A percentile compares a stretch with the other conserved stretches of the same genome.
Conservation (phyloP, 2,888 invertebrate species). For the Plebejus melissa region DNA sequence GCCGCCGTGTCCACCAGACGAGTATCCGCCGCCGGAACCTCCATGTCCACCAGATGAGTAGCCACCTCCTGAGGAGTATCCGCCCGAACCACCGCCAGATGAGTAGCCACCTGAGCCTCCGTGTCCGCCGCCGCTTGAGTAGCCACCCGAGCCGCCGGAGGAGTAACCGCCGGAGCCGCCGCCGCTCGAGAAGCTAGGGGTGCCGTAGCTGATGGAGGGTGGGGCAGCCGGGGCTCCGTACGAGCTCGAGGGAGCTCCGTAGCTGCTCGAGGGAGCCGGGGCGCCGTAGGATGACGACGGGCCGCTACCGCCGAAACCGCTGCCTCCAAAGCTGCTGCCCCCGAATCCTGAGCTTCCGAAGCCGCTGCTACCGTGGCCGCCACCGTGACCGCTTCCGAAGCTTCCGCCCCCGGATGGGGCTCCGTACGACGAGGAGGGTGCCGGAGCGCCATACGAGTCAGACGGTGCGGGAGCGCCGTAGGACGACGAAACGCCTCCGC, state of each 20-base stretch:
- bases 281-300: conserved; percentile 63
- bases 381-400: conserved; percentile 45
- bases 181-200: conserved; percentile 49
- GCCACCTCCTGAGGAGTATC: conserved; percentile 39
- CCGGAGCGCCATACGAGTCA: conserved; percentile 64
- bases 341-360: conserved; percentile 36
- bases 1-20: conserved; percentile 43
- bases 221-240: conserved; percentile 56
- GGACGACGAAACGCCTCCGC: conserved; percentile 54
- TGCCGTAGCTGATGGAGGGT: conserved; percentile 62
- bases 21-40: conserved; percentile 42
- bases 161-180: conserved; percentile 45
- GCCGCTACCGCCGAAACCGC: conserved; percentile 48
- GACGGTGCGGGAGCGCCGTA: conserved; percentile 62
- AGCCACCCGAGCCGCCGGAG: conserved; percentile 37
- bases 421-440: conserved; percentile 48
- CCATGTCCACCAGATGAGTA: conserved; percentile 39
- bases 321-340: conserved; percentile 48
- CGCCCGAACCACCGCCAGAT: conserved; percentile 44
- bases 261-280: conserved; percentile 48
- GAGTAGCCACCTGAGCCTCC: conserved; percentile 39
- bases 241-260: conserved; percentile 56
- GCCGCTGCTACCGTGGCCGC: conserved; percentile 42
- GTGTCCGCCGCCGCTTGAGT: conserved; percentile 37
- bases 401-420: conserved; percentile 46